A percentile compares a stretch with the other conserved stretches of the same genome.
Evolutionary conservation across 53 echinoderm and acorn worm species (phyloP).

Genomic region (Zoroaster sp.): DNA sequence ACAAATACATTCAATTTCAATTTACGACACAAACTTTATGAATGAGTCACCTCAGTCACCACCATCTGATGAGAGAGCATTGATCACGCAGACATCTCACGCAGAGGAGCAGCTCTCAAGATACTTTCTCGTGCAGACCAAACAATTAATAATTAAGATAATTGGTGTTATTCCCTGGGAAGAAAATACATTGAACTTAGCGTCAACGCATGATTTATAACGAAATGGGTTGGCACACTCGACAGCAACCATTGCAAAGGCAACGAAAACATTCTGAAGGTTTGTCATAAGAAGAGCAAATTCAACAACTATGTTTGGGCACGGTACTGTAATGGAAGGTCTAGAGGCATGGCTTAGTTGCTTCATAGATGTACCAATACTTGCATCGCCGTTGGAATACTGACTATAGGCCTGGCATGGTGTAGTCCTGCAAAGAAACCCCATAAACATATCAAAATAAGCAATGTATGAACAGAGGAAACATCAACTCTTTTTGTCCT

Average conservation of each 20-base stretch:
- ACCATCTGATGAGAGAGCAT: too few relatives aligned
- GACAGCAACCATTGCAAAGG: background rate
- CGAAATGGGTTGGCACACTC: background rate
- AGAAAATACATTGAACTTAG: background rate
- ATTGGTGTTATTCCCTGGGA: too few relatives aligned
- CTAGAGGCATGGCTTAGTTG: background rate
- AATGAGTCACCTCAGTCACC: too few relatives aligned
- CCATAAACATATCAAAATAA: too few relatives aligned
- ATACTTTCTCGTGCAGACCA: too few relatives aligned
- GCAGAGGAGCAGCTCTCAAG: too few relatives aligned
- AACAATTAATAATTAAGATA: background rate
- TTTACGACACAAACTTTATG: background rate
- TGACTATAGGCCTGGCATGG: background rate
- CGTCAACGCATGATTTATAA: background rate
- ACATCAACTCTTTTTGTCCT: too few relatives aligned
- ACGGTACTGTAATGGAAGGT: background rate
- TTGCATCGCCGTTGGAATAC: background rate
- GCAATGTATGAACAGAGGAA: too few relatives aligned
- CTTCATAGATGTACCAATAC: background rate
- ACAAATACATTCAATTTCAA: too few relatives aligned
- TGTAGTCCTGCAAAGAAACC: background rate
- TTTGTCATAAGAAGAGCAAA: background rate
- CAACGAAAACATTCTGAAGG: background rate
- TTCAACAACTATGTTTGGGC: background rate
- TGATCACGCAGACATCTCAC: too few relatives aligned